Evolutionary conservation across 92 coral and sea anemone species (phyloP).

Genomic region (Zoanthus gigantus): DNA sequence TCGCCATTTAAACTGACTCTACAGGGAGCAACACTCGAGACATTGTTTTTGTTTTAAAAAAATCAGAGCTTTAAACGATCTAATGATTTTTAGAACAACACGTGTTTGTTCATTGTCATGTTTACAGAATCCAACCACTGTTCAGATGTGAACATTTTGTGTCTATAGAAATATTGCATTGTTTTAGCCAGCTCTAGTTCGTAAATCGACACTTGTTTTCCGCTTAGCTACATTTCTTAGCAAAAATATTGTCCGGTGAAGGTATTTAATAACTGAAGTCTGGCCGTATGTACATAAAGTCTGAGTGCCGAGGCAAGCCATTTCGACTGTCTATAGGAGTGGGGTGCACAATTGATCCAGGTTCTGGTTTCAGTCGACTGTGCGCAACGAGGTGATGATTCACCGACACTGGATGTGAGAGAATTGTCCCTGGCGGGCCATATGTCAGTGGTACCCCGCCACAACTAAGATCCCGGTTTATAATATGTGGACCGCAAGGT

Average conservation of each 20-base stretch:
- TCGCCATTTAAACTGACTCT: neutral
- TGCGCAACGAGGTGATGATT: slow-evolving; percentile 80
- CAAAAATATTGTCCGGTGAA: neutral
- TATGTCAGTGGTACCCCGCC: slow-evolving; percentile 76
- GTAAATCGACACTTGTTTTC: slow-evolving; percentile 5
- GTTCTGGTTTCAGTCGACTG: slow-evolving; percentile 77
- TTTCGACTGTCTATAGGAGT: slow-evolving; percentile 87
- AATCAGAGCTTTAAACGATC: slow-evolving; percentile 34
- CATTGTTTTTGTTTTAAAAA: slow-evolving; percentile 16
- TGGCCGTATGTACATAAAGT: slow-evolving; percentile 80
- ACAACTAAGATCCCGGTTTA: slow-evolving; percentile 75
- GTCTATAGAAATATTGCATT: slow-evolving; percentile 1
- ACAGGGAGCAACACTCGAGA: neutral
- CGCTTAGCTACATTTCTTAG: slow-evolving; percentile 10
- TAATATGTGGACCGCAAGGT: slow-evolving; percentile 75
- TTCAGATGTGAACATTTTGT: neutral
- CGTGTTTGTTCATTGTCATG: slow-evolving; percentile 41
- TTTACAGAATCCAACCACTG: slow-evolving; percentile 27
- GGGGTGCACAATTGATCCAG: slow-evolving; percentile 71
- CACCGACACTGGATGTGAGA: slow-evolving; percentile 75
- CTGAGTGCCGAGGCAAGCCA: slow-evolving; percentile 80
- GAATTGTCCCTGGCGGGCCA: slow-evolving; percentile 73
- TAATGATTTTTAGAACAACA: slow-evolving; percentile 35
- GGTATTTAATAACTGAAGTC: slow-evolving; percentile 70
- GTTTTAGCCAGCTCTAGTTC: neutral